phyloP scores from a whole-genome alignment of 2,113 vertebrate species.

The Dryoscopus gambensis region DNA sequence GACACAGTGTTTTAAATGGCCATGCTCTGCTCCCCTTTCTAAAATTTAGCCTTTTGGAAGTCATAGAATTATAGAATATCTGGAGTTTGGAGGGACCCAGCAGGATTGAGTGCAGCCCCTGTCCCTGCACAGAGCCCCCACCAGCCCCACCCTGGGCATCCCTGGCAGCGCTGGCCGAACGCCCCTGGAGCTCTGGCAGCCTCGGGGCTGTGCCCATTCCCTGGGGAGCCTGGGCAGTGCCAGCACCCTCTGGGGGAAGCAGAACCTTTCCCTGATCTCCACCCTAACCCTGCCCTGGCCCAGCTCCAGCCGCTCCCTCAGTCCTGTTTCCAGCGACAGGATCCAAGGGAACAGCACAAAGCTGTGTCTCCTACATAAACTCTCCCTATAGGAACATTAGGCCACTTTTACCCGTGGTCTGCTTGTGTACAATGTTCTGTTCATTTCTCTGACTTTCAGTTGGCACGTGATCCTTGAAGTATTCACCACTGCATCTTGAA shows the following conservation, averaged over 20 bases:
- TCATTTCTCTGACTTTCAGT: neutral
- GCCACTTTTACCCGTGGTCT: neutral
- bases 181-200: neutral
- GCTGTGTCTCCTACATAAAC: neutral
- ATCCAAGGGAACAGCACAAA: neutral
- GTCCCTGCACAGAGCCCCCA: neutral
- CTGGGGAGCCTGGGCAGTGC: neutral
- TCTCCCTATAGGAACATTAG: neutral
- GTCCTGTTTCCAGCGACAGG: neutral
- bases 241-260: neutral
- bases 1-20: neutral
- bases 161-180: neutral
- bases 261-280: neutral
- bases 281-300: fast-evolving
- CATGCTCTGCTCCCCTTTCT: neutral
- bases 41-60: neutral
- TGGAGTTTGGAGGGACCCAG: neutral
- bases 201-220: neutral
- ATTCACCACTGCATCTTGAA: neutral
- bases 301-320: neutral
- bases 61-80: neutral
- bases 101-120: fast-evolving
- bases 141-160: fast-evolving
- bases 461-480: neutral
- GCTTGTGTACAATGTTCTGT: neutral